Evolutionary conservation across 2,113 vertebrate genomes (phyloP), one percentile per base, ranked within the genome.

Genomic region (Rhea americana): DNA sequence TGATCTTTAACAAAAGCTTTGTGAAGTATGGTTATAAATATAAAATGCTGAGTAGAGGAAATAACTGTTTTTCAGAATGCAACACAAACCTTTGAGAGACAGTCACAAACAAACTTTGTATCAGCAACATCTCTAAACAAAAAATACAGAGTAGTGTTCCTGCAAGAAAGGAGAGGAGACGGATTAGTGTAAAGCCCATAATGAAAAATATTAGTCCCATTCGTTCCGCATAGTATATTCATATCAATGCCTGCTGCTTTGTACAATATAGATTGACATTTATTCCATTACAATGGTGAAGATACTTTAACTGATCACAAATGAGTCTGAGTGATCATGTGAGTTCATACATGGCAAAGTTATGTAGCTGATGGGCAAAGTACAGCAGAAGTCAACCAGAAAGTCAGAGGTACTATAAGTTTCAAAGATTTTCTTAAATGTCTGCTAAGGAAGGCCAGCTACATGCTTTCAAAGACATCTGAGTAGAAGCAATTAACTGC

Each of bases 21-120:
- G 47, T 81, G 68, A 85, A 82, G n/a, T 68, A 39, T 85, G 59
- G 9, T 83, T 91, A 73, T 75, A 92, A 91, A 77, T 85, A 84
- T 35, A 77, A 87, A 77, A 71, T 56, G 59, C 26, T 81, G 85
- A 85, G 47, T 55, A 55, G 50, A 83, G 85, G 76, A 59, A 87
- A 56, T n/a, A 91, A 58, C 37, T 45, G 7, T 53, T 85, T 48
- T 91, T 78, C 68, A 94, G 68, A 85, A 58, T 32, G 25, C 45
- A 62, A 16, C 47, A 43, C 11, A 72, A 80, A 72, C 21, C 50
- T 81, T 72, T 85, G 82, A 83, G 80, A 88, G 84, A 77, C 6
- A 65, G n/a, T 35, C 48, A 70, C 17, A 77, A 75, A 66, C 4
- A 35, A 61, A 85, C 76, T 82, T 93, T 59, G 28, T 77, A 41